phyloP scores from a whole-genome alignment of 1,140 invertebrate species.

The Halictus rubicundus region DNA sequence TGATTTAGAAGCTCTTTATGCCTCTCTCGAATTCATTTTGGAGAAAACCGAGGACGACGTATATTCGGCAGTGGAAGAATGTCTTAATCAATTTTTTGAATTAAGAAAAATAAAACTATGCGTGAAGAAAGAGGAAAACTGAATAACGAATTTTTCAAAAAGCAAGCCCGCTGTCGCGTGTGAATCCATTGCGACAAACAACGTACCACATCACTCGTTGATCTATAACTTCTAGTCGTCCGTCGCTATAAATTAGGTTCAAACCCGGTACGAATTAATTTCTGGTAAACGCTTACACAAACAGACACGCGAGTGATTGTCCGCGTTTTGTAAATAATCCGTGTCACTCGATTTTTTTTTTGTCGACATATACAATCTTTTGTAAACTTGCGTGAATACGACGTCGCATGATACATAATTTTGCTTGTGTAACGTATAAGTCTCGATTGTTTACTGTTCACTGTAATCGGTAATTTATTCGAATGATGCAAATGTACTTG shows the following conservation, averaged over 20 bases:
- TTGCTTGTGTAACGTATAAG: neutral
- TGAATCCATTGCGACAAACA: neutral
- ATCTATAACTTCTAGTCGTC: constrained; percentile 19
- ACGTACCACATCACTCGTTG: neutral
- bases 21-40: constrained; percentile 60
- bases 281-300: neutral
- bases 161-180: no score
- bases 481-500: neutral
- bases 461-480: neutral
- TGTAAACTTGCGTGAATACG: neutral
- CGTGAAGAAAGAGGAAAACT: constrained; percentile 37
- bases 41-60: constrained; percentile 62
- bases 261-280: neutral
- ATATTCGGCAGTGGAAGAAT: constrained; percentile 54
- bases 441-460: neutral
- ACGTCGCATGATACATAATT: neutral
- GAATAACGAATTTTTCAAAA: neutral
- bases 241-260: neutral
- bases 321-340: neutral
- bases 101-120: constrained; percentile 26
- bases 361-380: neutral
- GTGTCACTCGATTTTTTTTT: neutral
- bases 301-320: neutral
- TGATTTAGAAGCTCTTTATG: constrained; percentile 66
- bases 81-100: constrained; percentile 63